phyloP scores from a whole-genome alignment of 2,888 invertebrate species.

The Pelosia muscerda region DNA sequence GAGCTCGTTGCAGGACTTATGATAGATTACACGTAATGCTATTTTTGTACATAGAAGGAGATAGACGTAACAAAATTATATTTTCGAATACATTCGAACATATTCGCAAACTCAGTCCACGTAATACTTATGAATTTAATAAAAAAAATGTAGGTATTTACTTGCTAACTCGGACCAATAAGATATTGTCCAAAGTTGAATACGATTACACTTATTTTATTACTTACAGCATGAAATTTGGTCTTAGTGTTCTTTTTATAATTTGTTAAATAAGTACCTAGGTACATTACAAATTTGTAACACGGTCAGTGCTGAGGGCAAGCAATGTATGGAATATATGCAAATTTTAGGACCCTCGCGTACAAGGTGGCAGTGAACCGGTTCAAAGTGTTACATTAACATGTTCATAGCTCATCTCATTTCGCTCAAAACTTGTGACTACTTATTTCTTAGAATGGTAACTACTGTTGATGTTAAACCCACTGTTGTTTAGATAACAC shows the following conservation, averaged over 20 bases:
- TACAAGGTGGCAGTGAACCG: neutral
- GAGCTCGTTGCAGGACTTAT: constrained; percentile 32
- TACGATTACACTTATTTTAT: neutral
- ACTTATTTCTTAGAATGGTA: constrained; percentile 19
- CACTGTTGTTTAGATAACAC: constrained; percentile 24
- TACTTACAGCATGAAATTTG: neutral
- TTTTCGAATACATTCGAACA: constrained; percentile 33
- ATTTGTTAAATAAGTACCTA: neutral
- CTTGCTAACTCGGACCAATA: neutral
- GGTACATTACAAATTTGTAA: neutral
- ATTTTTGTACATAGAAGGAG: constrained; percentile 49
- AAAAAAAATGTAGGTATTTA: neutral
- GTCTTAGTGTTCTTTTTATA: neutral
- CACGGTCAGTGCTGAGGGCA: neutral
- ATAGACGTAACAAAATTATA: constrained; percentile 41
- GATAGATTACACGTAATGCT: constrained; percentile 42
- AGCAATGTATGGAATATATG: neutral
- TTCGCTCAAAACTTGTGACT: constrained; percentile 33
- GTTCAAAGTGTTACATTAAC: neutral
- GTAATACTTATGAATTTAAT: neutral
- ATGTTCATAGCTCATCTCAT: constrained; percentile 13
- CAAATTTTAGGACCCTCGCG: neutral
- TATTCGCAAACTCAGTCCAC: constrained; percentile 22
- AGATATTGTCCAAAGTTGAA: neutral
- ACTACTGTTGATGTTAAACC: constrained; percentile 18